Evolutionary conservation across 2,113 vertebrate genomes (phyloP), one percentile per base, ranked within the genome.

Genomic region (Brachirus orientalis): DNA sequence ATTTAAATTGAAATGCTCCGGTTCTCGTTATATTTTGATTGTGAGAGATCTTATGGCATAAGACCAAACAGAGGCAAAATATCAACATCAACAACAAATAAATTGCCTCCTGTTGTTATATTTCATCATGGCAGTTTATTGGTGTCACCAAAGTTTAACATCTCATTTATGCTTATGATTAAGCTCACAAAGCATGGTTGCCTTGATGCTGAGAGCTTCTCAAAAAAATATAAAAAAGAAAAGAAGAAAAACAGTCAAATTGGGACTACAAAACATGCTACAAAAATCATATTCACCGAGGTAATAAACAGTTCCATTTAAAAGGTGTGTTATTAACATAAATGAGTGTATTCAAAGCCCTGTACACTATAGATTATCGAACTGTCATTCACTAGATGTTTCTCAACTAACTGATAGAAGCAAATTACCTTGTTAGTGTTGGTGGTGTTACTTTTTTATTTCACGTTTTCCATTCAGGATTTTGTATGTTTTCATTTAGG

Each of bases 91-190:
- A 28, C 28, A 28, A 28, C 28, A 28, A 28, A 28, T 28, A 28
- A 28, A 6, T 28, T 6, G 6, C 28, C 28, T 28, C 28, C 28
- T 28, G 28, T 28, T 28, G 10, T n/a, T n/a, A n/a, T n/a, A n/a
- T n/a, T n/a, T n/a, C n/a, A n/a, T n/a, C n/a, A n/a, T n/a, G n/a
- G n/a, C n/a, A n/a, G n/a, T n/a, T n/a, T n/a, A n/a, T n/a, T n/a
- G n/a, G n/a, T n/a, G n/a, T n/a, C n/a, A n/a, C n/a, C n/a, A n/a
- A n/a, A n/a, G n/a, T 33, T 19, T 35, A 4, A 22, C 37, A 10
- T 61, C 54, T 6, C 69, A 53, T 64, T 63, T 46, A 10, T 35
- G 44, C 41, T 20, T 48, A 47, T n/a, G 53, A 63, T 68, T 72
- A 37, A 19, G 60, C 50, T 57, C n/a, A 10, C 48, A 72, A 44